phyloP scores from a whole-genome alignment of 1,140 invertebrate genomes.

The Lysiphlebus fabarum region DNA sequence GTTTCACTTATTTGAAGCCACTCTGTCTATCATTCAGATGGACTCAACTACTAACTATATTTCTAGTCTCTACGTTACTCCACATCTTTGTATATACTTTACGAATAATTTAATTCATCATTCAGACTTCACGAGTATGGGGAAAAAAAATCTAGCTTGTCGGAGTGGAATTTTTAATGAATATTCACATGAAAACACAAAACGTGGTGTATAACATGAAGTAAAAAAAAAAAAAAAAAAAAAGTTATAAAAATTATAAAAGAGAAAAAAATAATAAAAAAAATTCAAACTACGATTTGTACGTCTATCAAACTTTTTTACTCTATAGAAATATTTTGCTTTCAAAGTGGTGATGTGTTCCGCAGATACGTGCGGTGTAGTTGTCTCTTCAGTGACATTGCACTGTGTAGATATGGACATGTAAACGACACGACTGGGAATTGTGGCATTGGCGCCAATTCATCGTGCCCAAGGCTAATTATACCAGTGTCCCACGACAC shows the following conservation, averaged over 20 bases:
- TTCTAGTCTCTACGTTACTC: background rate
- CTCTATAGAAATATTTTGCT: background rate
- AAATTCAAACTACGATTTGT: conserved; percentile 1
- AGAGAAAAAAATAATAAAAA: background rate
- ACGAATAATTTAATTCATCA: conserved; percentile 22
- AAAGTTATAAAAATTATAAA: background rate
- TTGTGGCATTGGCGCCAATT: conserved; percentile 20
- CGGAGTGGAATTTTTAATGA: no score
- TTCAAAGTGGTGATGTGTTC: background rate
- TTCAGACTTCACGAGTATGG: conserved; percentile 5
- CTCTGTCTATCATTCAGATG: conserved; percentile 22
- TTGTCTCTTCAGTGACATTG: no score
- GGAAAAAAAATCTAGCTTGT: conserved; percentile 1
- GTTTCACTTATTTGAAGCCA: background rate
- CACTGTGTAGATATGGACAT: background rate
- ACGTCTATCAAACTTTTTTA: conserved; percentile 8
- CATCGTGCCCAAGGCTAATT: conserved; percentile 32
- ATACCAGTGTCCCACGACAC: conserved; percentile 36
- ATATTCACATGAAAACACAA: no score
- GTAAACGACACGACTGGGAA: conserved; percentile 33
- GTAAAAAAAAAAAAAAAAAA: no score
- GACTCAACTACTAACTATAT: background rate
- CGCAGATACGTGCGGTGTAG: background rate
- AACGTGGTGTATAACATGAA: background rate
- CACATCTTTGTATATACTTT: conserved; percentile 9